phyloP scores from a whole-genome alignment of 2,888 invertebrate genomes.

The Idaea dimidiata region DNA sequence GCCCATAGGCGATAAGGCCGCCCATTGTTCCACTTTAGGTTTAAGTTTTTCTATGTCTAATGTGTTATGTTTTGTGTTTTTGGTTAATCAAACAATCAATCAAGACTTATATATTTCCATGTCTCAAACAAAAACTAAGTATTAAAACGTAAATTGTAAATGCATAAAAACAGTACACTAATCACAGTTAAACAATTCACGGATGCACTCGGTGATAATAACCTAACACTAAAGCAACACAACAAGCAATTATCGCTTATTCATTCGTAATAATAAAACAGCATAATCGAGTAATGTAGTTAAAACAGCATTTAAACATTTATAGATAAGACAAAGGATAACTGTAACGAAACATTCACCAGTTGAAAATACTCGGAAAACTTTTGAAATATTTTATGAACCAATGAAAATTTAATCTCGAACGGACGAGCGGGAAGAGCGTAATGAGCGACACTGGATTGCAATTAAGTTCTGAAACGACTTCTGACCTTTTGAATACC shows the following conservation, averaged over 20 bases:
- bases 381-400: slow-evolving; percentile 38
- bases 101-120: too few relatives aligned
- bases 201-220: neutral
- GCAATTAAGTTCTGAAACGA: slow-evolving; percentile 42
- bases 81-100: too few relatives aligned
- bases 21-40: too few relatives aligned
- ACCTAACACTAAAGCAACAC: neutral
- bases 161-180: neutral
- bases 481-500: slow-evolving; percentile 32
- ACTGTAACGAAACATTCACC: slow-evolving; percentile 26
- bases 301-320: slow-evolving; percentile 19
- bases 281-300: neutral
- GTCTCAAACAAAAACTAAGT: too few relatives aligned
- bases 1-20: too few relatives aligned
- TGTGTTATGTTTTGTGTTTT: too few relatives aligned
- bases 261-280: slow-evolving; percentile 6
- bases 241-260: slow-evolving; percentile 11
- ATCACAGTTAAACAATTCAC: neutral
- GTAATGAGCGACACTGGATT: slow-evolving; percentile 45
- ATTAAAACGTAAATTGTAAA: neutral
- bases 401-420: slow-evolving; percentile 44
- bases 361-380: slow-evolving; percentile 31
- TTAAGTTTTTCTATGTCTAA: too few relatives aligned
- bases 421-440: slow-evolving; percentile 22
- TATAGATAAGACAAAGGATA: slow-evolving; percentile 16